Evolutionary conservation across 2,888 invertebrate genomes (phyloP), one percentile per base, ranked within the genome.

Genomic region (Xestoiulus laeticollis): DNA sequence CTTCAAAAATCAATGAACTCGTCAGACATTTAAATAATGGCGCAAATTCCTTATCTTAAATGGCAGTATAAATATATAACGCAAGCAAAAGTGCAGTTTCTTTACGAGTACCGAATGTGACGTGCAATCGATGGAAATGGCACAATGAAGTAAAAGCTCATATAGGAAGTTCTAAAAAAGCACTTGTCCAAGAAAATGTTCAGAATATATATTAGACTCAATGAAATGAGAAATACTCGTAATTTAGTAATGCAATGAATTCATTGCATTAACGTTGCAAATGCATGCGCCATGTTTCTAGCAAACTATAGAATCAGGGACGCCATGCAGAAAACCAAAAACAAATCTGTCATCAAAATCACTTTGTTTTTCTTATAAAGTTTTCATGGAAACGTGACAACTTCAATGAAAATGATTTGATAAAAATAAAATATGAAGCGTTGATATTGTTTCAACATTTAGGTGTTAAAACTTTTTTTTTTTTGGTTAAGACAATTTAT

Each of bases 21-120:
- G n/a, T n/a, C 59, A 59, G 59, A 59, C 59, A n/a, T 59, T 59
- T 59, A 22, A 59, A 59, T 59, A 59, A 59, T 59, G 22, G 59
- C 59, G 22, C 59, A 22, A 59, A 59, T 59, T 59, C 59, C n/a
- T 59, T 59, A 59, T 59, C 59, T 59, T 59, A 59, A 59, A 59
- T 59, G 59, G 59, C 59, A 59, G 22, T 48, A 48, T 14, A 48
- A 48, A 48, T 48, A 59, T 59, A 22, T 6, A n/a, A 22, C 22
- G 59, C 59, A 22, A 59, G n/a, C 59, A 22, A 59, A 8, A 59
- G 59, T n/a, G 59, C 48, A 14, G 16, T 48, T 59, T 22, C 59
- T 59, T n/a, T 59, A 6, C 59, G 59, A n/a, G 4, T 22, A 22
- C n/a, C 59, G 59, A 8, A 59, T 59, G 59, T 59, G 59, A 59